Evolutionary conservation across 2,888 invertebrate genomes (phyloP), one percentile per base, ranked within the genome.

Genomic region (Eulithis testata): DNA sequence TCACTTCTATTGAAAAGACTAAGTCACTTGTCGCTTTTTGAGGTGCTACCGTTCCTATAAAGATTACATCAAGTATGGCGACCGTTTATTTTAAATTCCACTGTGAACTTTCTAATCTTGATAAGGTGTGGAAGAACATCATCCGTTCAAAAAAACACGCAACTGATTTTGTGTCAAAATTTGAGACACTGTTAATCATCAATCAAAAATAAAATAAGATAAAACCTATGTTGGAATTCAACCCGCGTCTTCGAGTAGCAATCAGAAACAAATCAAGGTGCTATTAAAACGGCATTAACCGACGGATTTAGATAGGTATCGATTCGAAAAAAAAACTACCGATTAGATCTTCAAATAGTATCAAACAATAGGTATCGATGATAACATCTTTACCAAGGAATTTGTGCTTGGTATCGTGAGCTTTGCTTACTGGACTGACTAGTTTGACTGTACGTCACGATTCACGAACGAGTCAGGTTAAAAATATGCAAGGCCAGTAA

Each of bases 231-330:
- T 74, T 75, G 75, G 76, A 76, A 81, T 81, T 79, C 82, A 76
- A 72, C 73, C 75, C 81, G 79, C 83, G 80, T 85, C 82, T 79
- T 80, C 76, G 76, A 76, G 79, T 79, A 79, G 87, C 84, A 88
- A 89, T 90, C 86, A 89, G 86, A 87, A 88, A 84, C 83, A 85
- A 89, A 90, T 89, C 88, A 86, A 82, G 83, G 79, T 72, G 81
- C 87, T 87, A 90, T 90, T 90, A 90, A 88, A 89, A 84, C 84
- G 74, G 84, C 89, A 89, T 89, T 87, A 89, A 80, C 78, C 76
- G 78, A 75, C 73, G 71, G 78, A 79, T 83, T 80, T 79, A 85
- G 87, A 89, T 86, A 83, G 78, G 78, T 86, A 89, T 88, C 88
- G 87, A 89, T 89, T 83, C 71, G 79, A 83, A 86, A 85, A 79